These are phyloP conservation scores for Metopia argyrocephala DNA, from an alignment of 2,888 invertebrate genomes.

Conservation along the genomic window DNA sequence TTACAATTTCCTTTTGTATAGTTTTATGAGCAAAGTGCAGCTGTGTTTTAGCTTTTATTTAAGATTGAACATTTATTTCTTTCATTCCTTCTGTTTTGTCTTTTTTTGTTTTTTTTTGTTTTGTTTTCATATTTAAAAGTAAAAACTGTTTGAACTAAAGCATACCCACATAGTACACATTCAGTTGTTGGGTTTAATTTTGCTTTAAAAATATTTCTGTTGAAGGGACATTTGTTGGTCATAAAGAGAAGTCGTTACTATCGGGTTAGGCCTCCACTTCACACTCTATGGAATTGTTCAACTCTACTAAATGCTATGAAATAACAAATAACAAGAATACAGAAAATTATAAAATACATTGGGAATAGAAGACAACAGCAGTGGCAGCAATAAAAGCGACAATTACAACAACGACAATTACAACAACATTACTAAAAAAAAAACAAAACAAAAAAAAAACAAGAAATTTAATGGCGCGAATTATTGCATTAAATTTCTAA, in stretches of 20 bases:
- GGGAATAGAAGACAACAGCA: conserved; percentile 37
- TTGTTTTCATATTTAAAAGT: conserved; percentile 17
- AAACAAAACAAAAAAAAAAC: conserved; percentile 44
- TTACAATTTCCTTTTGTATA: conserved; percentile 55
- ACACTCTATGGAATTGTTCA: background rate
- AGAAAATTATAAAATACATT: conserved; percentile 31
- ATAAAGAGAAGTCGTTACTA: conserved; percentile 49
- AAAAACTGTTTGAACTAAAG: background rate
- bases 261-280: conserved; percentile 44
- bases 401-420: conserved; percentile 19
- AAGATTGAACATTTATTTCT: conserved; percentile 22
- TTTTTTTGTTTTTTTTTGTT: conserved; percentile 23
- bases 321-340: conserved; percentile 40
- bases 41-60: conserved; percentile 62
- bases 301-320: conserved; percentile 23
- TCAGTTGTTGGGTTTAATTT: background rate
- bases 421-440: background rate
- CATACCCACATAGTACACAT: background rate
- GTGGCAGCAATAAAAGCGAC: conserved; percentile 9
- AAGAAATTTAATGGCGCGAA: conserved; percentile 63
- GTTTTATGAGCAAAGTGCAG: conserved; percentile 61
- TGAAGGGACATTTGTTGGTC: conserved; percentile 43
- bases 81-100: too few species aligned
- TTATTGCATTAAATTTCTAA: conserved; percentile 64
- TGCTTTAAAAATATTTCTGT: conserved; percentile 13